Conservation (phyloP, 2,113 vertebrate species). For the Tringa solitaria region DNA sequence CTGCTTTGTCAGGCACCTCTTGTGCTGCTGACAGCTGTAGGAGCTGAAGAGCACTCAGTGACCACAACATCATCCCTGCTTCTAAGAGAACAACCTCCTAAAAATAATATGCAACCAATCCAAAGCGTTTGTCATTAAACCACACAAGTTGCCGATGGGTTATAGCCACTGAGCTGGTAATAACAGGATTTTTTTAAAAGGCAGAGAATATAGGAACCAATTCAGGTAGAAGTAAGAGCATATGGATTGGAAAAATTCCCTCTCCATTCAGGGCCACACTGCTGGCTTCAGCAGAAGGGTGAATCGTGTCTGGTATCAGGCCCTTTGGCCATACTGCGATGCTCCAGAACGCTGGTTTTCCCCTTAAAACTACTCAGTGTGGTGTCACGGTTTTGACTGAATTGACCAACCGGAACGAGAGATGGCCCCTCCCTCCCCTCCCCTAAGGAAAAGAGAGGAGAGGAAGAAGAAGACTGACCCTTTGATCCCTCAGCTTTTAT, state of each 20-base stretch:
- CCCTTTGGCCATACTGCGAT: background rate
- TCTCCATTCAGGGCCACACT: background rate
- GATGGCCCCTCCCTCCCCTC: too few species aligned
- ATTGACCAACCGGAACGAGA: too few species aligned
- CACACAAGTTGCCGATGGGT: background rate
- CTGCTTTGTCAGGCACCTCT: background rate
- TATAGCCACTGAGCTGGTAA: background rate
- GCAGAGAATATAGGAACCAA: background rate
- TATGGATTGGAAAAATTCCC: background rate
- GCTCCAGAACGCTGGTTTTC: fast-evolving
- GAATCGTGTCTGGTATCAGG: too few species aligned
- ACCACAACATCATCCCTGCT: background rate
- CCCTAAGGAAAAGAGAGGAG: too few species aligned
- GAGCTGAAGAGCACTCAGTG: background rate
- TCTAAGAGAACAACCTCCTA: background rate
- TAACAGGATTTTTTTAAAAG: background rate
- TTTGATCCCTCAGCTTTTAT: too few species aligned
- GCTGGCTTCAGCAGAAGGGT: background rate
- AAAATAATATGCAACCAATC: background rate
- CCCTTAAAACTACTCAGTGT: background rate
- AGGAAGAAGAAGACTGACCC: too few species aligned
- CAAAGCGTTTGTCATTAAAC: background rate
- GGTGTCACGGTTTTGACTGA: too few species aligned
- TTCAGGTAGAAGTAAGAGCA: background rate
- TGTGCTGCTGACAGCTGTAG: background rate